Percentiles rank a stretch among this genome's conserved stretches.
phyloP scores from a whole-genome alignment of 2,888 invertebrate genomes.

The Nudaria mundana region DNA sequence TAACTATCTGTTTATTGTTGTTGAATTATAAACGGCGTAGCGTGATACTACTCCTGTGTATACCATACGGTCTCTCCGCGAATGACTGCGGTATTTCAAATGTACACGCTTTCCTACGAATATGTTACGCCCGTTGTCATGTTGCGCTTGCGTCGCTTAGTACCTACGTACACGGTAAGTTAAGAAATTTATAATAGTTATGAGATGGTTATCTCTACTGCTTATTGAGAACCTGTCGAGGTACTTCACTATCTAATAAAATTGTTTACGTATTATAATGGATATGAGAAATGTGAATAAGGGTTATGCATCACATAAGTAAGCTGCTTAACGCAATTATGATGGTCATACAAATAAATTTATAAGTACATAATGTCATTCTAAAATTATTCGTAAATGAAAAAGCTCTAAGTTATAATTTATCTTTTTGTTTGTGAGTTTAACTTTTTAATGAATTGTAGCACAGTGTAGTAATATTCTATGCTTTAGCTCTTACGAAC shows the following conservation, averaged over 20 bases:
- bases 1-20: slow-evolving; percentile 81
- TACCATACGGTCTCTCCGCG: slow-evolving; percentile 21
- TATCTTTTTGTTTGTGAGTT: slow-evolving; percentile 16
- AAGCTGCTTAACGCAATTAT: slow-evolving; percentile 36
- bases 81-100: slow-evolving; percentile 29
- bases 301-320: slow-evolving; percentile 12
- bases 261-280: slow-evolving; percentile 29
- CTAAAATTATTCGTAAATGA: slow-evolving; percentile 5
- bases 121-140: slow-evolving; percentile 34
- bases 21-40: slow-evolving; percentile 77
- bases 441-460: too few relatives aligned
- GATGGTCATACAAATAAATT: too few relatives aligned
- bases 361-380: too few relatives aligned
- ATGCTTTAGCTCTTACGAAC: too few relatives aligned
- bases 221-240: slow-evolving; percentile 22
- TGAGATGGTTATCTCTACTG: slow-evolving; percentile 31
- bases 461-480: too few relatives aligned
- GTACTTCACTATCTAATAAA: slow-evolving; percentile 28
- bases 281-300: slow-evolving; percentile 25
- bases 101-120: slow-evolving; percentile 38
- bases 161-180: slow-evolving; percentile 13
- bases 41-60: slow-evolving; percentile 50
- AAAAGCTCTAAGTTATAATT: too few relatives aligned
- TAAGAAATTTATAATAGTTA: slow-evolving; percentile 35
- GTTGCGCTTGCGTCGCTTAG: slow-evolving; percentile 27